These are phyloP conservation scores for Dermochelys coriacea DNA, from an alignment of 2,797 vertebrate species.

Conservation along the genomic window DNA sequence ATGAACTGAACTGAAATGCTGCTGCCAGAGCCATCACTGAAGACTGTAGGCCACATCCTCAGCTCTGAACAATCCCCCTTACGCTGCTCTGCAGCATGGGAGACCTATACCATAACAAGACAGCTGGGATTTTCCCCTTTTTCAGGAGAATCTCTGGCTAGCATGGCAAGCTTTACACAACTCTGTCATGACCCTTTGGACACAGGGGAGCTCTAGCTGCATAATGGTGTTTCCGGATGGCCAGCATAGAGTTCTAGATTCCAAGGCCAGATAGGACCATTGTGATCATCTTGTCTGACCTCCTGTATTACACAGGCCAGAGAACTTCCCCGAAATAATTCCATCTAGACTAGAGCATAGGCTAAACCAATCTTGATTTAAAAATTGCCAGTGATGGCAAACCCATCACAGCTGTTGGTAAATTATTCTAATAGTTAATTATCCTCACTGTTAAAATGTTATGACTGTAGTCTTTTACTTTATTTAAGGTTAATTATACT, in stretches of 20 bases:
- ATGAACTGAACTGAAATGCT: fast-evolving
- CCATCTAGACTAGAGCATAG: too few relatives aligned
- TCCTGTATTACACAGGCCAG: too few relatives aligned
- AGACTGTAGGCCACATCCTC: neutral
- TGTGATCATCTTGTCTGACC: too few relatives aligned
- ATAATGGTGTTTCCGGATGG: neutral
- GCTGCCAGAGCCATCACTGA: fast-evolving
- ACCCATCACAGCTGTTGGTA: too few relatives aligned
- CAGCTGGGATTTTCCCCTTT: neutral
- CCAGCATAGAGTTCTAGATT: neutral
- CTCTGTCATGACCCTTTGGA: neutral
- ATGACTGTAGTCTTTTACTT: too few relatives aligned
- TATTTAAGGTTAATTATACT: too few relatives aligned
- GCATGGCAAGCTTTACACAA: neutral
- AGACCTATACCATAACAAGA: neutral
- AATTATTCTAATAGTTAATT: too few relatives aligned
- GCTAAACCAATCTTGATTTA: too few relatives aligned
- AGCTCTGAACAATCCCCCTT: neutral
- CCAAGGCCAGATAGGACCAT: too few relatives aligned
- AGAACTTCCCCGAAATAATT: too few relatives aligned
- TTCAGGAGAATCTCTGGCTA: neutral
- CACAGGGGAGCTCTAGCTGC: neutral
- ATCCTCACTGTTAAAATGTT: too few relatives aligned
- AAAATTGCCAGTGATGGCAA: too few relatives aligned
- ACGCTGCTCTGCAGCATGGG: neutral